A percentile compares a stretch with the other conserved stretches of the same genome.
These are phyloP conservation scores for Calidris pygmaea DNA, from an alignment of 2,113 vertebrate species.

Conservation along the genomic window DNA sequence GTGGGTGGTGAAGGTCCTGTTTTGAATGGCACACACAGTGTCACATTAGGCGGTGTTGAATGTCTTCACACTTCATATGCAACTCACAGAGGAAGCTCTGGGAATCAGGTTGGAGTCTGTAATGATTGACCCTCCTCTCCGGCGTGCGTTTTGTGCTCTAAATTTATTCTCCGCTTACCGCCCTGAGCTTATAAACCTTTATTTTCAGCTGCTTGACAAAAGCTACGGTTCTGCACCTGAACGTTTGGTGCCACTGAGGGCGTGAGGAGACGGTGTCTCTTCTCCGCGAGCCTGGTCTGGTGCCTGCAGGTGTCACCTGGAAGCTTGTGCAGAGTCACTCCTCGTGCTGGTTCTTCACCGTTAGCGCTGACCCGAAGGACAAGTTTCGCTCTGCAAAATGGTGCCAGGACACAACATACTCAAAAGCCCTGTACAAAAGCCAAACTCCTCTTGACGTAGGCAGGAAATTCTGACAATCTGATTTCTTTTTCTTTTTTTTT, in stretches of 20 bases:
- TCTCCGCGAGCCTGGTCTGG: neutral
- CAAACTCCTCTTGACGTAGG: neutral
- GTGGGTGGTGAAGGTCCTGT: conserved; percentile 43
- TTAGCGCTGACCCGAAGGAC: neutral
- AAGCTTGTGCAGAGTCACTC: neutral
- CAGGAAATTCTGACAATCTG: neutral
- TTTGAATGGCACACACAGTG: conserved; percentile 29
- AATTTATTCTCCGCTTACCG: neutral
- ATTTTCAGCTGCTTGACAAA: neutral
- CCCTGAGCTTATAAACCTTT: neutral
- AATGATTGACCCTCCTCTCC: neutral
- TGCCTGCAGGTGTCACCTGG: neutral
- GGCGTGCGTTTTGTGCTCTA: neutral
- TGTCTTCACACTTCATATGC: conserved; percentile 1
- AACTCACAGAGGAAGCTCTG: neutral
- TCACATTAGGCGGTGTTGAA: conserved; percentile 28
- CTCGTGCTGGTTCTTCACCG: neutral
- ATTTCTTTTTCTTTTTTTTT: neutral
- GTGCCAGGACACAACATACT: neutral
- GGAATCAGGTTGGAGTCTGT: neutral
- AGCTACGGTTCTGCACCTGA: neutral
- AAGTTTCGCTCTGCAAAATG: neutral
- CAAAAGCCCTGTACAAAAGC: neutral
- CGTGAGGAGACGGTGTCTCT: neutral
- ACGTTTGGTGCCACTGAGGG: fast-evolving